These are phyloP conservation scores for Scolopax bukidnonensis DNA, from an alignment of 2,797 vertebrate genomes.

Conservation along the genomic window DNA sequence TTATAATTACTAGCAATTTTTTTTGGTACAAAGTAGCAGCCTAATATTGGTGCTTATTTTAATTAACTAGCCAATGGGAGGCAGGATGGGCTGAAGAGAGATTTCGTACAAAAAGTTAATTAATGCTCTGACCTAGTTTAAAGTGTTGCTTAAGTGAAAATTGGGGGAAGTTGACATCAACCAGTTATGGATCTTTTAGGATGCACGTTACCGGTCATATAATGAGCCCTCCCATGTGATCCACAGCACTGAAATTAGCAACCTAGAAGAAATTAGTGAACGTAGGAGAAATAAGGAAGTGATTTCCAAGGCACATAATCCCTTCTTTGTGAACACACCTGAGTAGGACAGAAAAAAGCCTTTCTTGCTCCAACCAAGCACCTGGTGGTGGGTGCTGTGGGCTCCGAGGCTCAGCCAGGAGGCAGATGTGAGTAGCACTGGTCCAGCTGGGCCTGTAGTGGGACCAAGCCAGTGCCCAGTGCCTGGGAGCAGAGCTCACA, in stretches of 20 bases:
- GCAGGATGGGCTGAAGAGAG: neutral
- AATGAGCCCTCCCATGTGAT: neutral
- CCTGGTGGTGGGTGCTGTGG: accelerated
- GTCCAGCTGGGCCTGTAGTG: neutral
- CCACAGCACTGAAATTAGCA: neutral
- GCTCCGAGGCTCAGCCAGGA: neutral
- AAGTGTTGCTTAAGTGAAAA: conserved; percentile 34
- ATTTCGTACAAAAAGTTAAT: conserved; percentile 46
- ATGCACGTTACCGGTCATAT: neutral
- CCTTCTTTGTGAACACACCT: neutral
- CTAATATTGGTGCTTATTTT: conserved; percentile 28
- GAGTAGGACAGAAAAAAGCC: neutral
- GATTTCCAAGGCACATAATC: neutral
- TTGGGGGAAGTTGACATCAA: neutral
- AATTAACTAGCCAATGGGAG: conserved; percentile 47
- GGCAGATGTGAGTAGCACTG: neutral
- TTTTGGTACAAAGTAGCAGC: neutral
- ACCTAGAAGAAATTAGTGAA: neutral
- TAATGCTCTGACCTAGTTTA: conserved; percentile 27
- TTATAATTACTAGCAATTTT: neutral
- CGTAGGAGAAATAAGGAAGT: neutral
- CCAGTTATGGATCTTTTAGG: neutral
- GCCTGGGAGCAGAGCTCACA: neutral
- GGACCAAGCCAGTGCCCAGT: neutral
- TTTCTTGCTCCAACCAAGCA: neutral